A percentile compares a stretch with the other conserved stretches of the same genome.
phyloP scores from a whole-genome alignment of 1,140 invertebrate species.

The Diabrotica virgifera region DNA sequence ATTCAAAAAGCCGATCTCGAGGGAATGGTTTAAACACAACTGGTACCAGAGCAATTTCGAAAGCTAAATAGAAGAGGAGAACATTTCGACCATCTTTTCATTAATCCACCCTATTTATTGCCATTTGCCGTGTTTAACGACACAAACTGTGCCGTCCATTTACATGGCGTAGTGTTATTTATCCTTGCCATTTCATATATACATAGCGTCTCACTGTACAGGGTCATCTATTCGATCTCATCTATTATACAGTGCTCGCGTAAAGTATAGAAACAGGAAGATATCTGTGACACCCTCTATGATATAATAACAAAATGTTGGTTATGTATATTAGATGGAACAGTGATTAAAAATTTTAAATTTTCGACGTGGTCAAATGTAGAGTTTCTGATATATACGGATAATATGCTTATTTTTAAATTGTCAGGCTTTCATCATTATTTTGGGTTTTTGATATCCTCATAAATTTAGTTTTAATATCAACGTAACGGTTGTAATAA shows the following conservation, averaged over 20 bases:
- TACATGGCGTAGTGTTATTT: constrained; percentile 32
- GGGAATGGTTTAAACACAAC: constrained; percentile 65
- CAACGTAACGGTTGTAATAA: too few species aligned
- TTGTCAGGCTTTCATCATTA: too few species aligned
- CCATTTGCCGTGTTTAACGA: constrained; percentile 31
- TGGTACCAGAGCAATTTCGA: constrained; percentile 50
- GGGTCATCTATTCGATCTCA: background rate
- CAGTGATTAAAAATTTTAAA: too few species aligned
- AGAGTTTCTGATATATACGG: too few species aligned
- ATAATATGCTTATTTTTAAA: too few species aligned
- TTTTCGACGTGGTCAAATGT: too few species aligned
- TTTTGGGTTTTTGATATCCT: too few species aligned
- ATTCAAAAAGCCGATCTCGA: constrained; percentile 59
- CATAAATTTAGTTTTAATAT: too few species aligned
- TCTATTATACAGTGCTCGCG: background rate
- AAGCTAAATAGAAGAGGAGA: constrained; percentile 40
- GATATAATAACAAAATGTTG: too few species aligned
- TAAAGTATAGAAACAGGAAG: too few species aligned
- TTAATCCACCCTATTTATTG: constrained; percentile 34
- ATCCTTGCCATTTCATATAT: constrained; percentile 38
- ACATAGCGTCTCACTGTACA: constrained; percentile 21
- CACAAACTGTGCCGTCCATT: constrained; percentile 35
- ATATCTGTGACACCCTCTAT: too few species aligned
- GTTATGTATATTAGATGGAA: too few species aligned
- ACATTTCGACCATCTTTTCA: constrained; percentile 33